Evolutionary conservation across 2,797 vertebrate species (phyloP).

Genomic region (Acanthurus leucopareius): DNA sequence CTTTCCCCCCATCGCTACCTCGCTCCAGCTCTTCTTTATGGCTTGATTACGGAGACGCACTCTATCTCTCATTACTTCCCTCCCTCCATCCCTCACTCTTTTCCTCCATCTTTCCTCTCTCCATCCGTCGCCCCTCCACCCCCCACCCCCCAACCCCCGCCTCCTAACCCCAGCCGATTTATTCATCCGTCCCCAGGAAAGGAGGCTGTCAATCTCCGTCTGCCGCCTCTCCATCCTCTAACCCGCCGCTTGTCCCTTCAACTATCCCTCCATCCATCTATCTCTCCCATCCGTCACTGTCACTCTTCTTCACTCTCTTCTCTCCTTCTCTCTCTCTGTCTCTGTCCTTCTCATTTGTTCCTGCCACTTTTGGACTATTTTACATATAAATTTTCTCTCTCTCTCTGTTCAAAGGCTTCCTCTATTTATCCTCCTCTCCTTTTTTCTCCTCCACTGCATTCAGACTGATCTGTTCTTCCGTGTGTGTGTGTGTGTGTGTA

Average conservation of each 20-base stretch:
- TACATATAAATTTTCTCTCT: conserved; percentile 39
- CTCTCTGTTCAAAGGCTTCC: conserved; percentile 51
- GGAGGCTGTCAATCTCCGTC: conserved; percentile 83
- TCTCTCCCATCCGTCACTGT: conserved; percentile 63
- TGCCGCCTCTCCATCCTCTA: conserved; percentile 63
- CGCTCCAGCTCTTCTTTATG: conserved; percentile 69
- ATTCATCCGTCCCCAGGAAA: conserved; percentile 82
- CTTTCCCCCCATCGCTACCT: conserved; percentile 64
- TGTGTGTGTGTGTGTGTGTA: conserved; percentile 53
- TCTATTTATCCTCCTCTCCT: conserved; percentile 61
- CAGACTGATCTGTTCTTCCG: conserved; percentile 44
- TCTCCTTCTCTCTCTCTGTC: conserved; percentile 28
- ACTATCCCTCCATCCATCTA: conserved; percentile 55
- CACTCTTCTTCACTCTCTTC: conserved; percentile 36
- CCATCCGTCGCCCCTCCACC: conserved; percentile 15
- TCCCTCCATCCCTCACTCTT: conserved; percentile 53
- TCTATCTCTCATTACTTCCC: conserved; percentile 70
- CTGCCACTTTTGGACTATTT: conserved; percentile 43
- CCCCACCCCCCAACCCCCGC: conserved; percentile 15
- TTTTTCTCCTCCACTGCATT: conserved; percentile 33
- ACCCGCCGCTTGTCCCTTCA: conserved; percentile 47
- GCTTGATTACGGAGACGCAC: conserved; percentile 81
- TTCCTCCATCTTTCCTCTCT: conserved; percentile 49
- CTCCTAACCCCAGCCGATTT: conserved; percentile 68
- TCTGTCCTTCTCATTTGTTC: conserved; percentile 44